A percentile compares a stretch with the other conserved stretches of the same genome.
phyloP scores from a whole-genome alignment of 2,888 invertebrate genomes.

The Leptopilina syphax region DNA sequence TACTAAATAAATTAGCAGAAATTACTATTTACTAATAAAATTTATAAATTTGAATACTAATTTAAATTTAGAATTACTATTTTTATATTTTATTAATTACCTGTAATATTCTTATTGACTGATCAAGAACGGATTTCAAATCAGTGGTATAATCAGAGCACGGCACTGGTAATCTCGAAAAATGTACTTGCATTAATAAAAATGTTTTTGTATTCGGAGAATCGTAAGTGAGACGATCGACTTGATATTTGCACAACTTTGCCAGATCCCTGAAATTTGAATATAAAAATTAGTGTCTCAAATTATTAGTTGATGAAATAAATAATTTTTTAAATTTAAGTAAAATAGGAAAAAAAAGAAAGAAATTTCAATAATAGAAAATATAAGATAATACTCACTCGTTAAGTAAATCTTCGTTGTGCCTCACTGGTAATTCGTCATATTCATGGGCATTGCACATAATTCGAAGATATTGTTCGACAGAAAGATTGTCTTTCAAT shows the following conservation, averaged over 20 bases:
- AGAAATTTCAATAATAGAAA: constrained; percentile 1
- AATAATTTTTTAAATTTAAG: too few species aligned
- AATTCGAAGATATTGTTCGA: constrained; percentile 84
- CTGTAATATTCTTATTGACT: constrained; percentile 95
- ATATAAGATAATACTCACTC: constrained; percentile 79
- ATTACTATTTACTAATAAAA: too few species aligned
- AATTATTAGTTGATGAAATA: not conserved
- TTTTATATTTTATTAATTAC: constrained; percentile 74
- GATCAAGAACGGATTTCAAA: constrained; percentile 97
- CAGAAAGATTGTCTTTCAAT: constrained; percentile 81
- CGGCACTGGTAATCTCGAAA: constrained; percentile 89
- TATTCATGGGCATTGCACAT: constrained; percentile 94
- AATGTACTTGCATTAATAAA: constrained; percentile 95
- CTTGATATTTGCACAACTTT: constrained; percentile 85
- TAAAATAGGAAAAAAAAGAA: too few species aligned
- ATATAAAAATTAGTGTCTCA: too few species aligned
- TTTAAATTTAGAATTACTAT: constrained; percentile 7
- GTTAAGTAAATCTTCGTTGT: constrained; percentile 97
- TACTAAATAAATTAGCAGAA: too few species aligned
- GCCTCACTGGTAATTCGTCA: constrained; percentile 95
- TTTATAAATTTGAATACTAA: too few species aligned
- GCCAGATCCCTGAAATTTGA: constrained; percentile 84
- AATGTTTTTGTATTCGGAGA: constrained; percentile 96
- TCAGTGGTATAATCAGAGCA: constrained; percentile 97
- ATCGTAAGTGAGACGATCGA: constrained; percentile 87